These are phyloP conservation scores for Tapirus terrestris DNA, from an alignment of 2,113 vertebrate species.

Conservation along the genomic window DNA sequence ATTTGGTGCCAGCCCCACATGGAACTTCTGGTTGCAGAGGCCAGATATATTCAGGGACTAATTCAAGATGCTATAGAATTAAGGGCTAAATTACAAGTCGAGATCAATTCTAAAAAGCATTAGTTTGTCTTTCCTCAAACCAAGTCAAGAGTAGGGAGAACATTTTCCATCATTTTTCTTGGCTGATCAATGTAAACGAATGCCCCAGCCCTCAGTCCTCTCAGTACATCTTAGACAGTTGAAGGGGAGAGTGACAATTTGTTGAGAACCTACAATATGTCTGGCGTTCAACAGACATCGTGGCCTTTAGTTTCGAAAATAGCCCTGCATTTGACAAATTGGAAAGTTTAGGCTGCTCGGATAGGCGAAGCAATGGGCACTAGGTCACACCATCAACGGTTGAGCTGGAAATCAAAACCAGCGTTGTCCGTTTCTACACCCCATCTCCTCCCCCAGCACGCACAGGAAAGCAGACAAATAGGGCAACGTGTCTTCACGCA, in stretches of 20 bases:
- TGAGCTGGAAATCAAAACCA: background rate
- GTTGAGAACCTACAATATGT: background rate
- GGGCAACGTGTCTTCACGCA: background rate
- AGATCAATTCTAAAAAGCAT: background rate
- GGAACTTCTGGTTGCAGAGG: background rate
- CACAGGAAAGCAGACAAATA: background rate
- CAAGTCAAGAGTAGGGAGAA: background rate
- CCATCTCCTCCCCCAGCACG: rapidly evolving
- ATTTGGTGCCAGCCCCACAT: background rate
- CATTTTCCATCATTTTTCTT: conserved; percentile 14
- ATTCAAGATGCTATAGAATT: background rate
- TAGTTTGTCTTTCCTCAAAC: conserved; percentile 22
- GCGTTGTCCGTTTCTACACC: background rate
- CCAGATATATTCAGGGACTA: background rate
- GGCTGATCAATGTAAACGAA: background rate
- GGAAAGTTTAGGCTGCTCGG: background rate
- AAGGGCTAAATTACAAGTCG: conserved; percentile 12
- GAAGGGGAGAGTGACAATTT: background rate
- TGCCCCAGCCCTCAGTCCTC: background rate
- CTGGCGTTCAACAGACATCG: background rate
- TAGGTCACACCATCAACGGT: background rate
- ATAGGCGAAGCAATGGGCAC: no score
- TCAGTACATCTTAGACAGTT: background rate
- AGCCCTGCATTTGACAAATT: background rate
- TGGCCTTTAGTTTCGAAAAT: background rate